Evolutionary conservation across 2,797 vertebrate genomes (phyloP).

Genomic region (Poecilia velifera): DNA sequence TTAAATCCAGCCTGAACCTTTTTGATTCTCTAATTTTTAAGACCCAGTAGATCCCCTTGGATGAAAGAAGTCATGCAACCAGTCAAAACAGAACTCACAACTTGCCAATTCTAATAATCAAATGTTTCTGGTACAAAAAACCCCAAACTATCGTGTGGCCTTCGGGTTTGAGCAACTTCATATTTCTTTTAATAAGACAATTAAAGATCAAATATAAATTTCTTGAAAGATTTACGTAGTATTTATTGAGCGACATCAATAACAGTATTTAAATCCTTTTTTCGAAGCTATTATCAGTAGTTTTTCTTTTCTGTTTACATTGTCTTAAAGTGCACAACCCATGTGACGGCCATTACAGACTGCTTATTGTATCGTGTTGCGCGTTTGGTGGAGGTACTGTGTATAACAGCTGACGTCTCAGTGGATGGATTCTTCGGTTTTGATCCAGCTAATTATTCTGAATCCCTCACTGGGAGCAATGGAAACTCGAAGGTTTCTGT

Average conservation of each 20-base stretch:
- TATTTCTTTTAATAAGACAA: background rate
- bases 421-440: slow-evolving; percentile 71
- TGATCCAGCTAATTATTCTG: slow-evolving; percentile 78
- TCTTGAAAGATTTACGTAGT: background rate
- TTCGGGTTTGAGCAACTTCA: background rate
- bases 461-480: slow-evolving; percentile 64
- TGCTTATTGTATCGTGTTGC: slow-evolving; percentile 24
- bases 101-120: background rate
- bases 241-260: background rate
- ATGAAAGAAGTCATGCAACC: background rate
- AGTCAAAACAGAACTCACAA: background rate
- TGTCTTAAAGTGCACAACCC: background rate
- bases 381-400: slow-evolving; percentile 56
- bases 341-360: background rate
- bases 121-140: background rate
- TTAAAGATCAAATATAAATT: background rate
- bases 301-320: background rate
- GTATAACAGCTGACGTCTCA: slow-evolving; percentile 54
- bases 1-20: background rate
- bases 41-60: background rate
- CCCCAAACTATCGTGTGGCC: background rate
- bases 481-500: slow-evolving; percentile 52
- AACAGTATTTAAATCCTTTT: background rate
- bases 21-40: background rate
- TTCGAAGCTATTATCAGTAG: background rate